These are phyloP conservation scores for Philaethria dido DNA, from an alignment of 2,888 invertebrate species.

Conservation along the genomic window DNA sequence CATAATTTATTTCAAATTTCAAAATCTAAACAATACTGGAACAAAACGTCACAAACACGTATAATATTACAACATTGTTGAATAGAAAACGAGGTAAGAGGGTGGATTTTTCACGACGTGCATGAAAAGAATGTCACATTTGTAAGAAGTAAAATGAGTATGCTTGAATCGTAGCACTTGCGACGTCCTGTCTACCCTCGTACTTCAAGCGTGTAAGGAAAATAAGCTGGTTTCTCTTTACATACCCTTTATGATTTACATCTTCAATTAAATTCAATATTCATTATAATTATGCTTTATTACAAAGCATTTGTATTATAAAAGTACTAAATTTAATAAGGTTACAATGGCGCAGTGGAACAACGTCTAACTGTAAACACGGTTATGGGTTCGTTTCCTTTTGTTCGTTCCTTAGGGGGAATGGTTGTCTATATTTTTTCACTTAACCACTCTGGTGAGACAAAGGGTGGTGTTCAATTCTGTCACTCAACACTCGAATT, in stretches of 20 bases:
- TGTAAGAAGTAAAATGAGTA: constrained; percentile 18
- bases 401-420: too few species aligned
- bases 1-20: neutral
- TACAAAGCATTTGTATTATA: too few species aligned
- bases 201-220: neutral
- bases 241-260: neutral
- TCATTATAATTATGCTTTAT: neutral
- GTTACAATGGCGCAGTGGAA: too few species aligned
- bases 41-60: constrained; percentile 1
- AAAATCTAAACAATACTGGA: neutral
- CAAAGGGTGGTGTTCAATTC: too few species aligned
- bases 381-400: too few species aligned
- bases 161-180: constrained; percentile 10
- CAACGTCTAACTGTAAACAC: too few species aligned
- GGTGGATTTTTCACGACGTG: constrained; percentile 17
- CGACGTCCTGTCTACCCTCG: constrained; percentile 1
- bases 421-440: too few species aligned
- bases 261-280: neutral
- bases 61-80: constrained; percentile 7
- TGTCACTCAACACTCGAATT: too few species aligned
- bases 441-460: too few species aligned
- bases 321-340: too few species aligned
- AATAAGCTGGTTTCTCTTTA: constrained; percentile 1
- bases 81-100: constrained; percentile 4
- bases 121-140: constrained; percentile 19